Evolutionary conservation across 30 jellyfish, hydroid and myxozoan species (phyloP).

Genomic region (Calvadosia cruxmelitensis): DNA sequence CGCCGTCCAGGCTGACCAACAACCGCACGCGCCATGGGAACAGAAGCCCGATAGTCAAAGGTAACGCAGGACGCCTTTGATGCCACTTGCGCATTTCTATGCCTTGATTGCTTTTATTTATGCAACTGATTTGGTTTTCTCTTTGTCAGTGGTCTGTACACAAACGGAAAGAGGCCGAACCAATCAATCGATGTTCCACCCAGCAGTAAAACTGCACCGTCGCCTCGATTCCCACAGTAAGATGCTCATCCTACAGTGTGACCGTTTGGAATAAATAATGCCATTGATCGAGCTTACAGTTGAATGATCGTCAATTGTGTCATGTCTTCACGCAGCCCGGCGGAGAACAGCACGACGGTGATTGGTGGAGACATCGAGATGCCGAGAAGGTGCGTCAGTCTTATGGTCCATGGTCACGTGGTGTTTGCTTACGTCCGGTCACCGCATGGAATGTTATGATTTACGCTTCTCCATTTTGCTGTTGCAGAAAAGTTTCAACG

Average conservation of each 20-base stretch:
- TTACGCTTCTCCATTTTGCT: too few species aligned
- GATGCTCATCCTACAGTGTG: background rate
- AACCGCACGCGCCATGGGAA: conserved; percentile 41
- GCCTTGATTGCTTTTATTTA: background rate
- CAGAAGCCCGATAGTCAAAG: conserved; percentile 42
- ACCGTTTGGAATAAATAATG: background rate
- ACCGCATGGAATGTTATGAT: too few species aligned
- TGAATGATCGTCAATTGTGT: too few species aligned
- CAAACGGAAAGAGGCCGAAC: conserved; percentile 43
- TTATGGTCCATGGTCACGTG: too few species aligned
- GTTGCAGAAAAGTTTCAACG: background rate
- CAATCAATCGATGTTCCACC: conserved; percentile 20
- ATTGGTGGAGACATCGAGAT: background rate
- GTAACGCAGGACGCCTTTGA: conserved; percentile 6
- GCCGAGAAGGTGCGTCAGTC: conserved; percentile 1
- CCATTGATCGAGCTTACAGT: background rate
- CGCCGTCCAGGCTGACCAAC: conserved; percentile 18
- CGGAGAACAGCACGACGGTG: background rate
- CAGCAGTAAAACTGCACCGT: conserved; percentile 27
- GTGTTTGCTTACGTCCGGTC: too few species aligned
- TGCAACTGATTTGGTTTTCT: background rate
- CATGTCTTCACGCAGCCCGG: background rate
- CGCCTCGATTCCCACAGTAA: conserved; percentile 57
- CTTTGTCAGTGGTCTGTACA: conserved; percentile 50
- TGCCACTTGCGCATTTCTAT: background rate